Evolutionary conservation across 2,888 invertebrate genomes (phyloP).

Genomic region (Thymelicus lineola): DNA sequence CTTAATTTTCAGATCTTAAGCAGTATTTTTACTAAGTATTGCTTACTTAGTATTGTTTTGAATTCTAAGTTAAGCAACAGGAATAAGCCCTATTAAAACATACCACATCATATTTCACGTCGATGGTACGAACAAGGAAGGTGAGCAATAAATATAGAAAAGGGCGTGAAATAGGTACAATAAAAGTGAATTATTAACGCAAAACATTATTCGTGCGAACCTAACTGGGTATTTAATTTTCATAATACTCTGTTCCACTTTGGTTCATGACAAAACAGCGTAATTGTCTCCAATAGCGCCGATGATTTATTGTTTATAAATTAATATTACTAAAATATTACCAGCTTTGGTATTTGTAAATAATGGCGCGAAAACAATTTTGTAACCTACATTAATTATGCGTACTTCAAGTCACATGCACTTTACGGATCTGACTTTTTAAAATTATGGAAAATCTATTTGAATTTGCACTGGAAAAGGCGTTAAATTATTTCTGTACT

Average conservation of each 20-base stretch:
- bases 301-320: slow-evolving; percentile 36
- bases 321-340: slow-evolving; percentile 34
- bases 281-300: slow-evolving; percentile 39
- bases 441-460: too few relatives aligned
- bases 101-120: slow-evolving; percentile 76
- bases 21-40: too few relatives aligned
- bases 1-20: too few relatives aligned
- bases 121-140: slow-evolving; percentile 72
- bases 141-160: slow-evolving; percentile 80
- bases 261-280: slow-evolving; percentile 39
- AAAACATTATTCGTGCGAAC: slow-evolving; percentile 74
- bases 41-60: slow-evolving; percentile 24
- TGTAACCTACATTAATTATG: not conserved
- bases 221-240: slow-evolving; percentile 52
- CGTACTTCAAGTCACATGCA: not conserved
- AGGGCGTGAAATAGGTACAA: slow-evolving; percentile 81
- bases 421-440: not conserved
- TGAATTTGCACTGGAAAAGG: too few relatives aligned
- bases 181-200: slow-evolving; percentile 83
- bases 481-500: too few relatives aligned
- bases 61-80: slow-evolving; percentile 42
- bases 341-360: slow-evolving; percentile 22
- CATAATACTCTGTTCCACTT: slow-evolving; percentile 46
- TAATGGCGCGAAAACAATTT: slow-evolving; percentile 24
- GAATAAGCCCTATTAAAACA: slow-evolving; percentile 47